Evolutionary conservation across 2,113 vertebrate species (phyloP).

Genomic region (Nyctereutes procyonoides): DNA sequence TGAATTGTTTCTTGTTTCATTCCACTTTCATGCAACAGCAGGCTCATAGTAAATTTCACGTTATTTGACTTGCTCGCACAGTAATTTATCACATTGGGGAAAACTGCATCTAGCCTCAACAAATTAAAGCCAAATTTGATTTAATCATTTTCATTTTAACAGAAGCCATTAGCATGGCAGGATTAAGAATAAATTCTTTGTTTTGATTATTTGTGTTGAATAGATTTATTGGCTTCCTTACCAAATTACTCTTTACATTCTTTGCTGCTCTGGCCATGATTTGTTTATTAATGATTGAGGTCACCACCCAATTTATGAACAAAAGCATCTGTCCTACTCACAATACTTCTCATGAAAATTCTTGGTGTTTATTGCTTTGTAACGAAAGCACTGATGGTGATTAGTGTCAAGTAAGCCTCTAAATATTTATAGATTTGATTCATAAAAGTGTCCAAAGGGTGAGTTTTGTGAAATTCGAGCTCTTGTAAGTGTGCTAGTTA

Average conservation of each 20-base stretch:
- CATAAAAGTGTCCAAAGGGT: constrained; percentile 57
- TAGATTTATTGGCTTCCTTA: constrained; percentile 76
- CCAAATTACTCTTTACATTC: constrained; percentile 72
- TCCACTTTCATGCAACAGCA: constrained; percentile 74
- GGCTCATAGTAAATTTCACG: constrained; percentile 78
- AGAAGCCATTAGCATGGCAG: constrained; percentile 77
- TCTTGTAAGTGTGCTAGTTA: neutral
- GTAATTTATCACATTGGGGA: constrained; percentile 80
- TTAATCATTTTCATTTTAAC: constrained; percentile 84
- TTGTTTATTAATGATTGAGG: constrained; percentile 79
- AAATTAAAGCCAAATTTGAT: constrained; percentile 83
- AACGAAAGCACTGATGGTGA: constrained; percentile 62
- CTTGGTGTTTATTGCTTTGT: constrained; percentile 62
- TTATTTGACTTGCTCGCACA: constrained; percentile 81
- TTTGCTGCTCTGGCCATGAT: constrained; percentile 57
- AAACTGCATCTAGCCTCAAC: constrained; percentile 71
- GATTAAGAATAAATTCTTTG: constrained; percentile 80
- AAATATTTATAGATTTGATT: constrained; percentile 79
- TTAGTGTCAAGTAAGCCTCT: constrained; percentile 69
- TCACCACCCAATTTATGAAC: constrained; percentile 74
- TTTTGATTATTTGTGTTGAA: constrained; percentile 81
- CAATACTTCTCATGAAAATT: constrained; percentile 72
- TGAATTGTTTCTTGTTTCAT: constrained; percentile 79
- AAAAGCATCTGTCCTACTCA: constrained; percentile 74
- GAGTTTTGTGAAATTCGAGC: constrained; percentile 61